Conservation (phyloP, 2,888 invertebrate species). For the Abrostola triplasia region DNA sequence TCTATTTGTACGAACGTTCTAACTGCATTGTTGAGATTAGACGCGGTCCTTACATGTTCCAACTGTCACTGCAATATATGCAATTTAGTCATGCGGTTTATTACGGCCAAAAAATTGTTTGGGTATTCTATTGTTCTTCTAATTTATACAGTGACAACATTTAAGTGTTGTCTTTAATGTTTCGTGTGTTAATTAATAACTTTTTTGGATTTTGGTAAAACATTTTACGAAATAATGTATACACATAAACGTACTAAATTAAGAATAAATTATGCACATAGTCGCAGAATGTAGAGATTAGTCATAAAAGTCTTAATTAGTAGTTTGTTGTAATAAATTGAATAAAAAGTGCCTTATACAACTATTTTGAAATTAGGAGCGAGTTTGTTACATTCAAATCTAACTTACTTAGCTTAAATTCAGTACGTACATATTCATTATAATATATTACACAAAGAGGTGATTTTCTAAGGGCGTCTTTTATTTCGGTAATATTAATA, state of each 20-base stretch:
- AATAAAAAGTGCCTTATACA: background rate
- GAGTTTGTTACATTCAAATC: background rate
- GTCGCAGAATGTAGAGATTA: background rate
- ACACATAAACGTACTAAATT: background rate
- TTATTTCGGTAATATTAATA: background rate
- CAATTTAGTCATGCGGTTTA: conserved; percentile 32
- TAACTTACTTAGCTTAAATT: background rate
- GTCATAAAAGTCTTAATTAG: background rate
- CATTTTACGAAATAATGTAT: background rate
- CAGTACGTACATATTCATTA: background rate
- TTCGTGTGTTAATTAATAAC: background rate
- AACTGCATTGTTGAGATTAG: conserved; percentile 74
- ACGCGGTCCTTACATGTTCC: conserved; percentile 49
- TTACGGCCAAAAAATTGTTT: conserved; percentile 1
- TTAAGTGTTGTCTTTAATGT: no score
- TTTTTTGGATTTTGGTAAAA: background rate
- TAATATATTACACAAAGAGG: background rate
- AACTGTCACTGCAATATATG: conserved; percentile 38
- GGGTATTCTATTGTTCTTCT: conserved; percentile 39
- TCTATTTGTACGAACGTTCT: conserved; percentile 51
- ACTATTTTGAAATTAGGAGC: background rate
- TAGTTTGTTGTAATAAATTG: background rate
- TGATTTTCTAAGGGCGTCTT: background rate
- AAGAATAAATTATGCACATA: background rate
- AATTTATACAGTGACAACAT: background rate